Evolutionary conservation across 2,797 vertebrate species (phyloP).

Genomic region (Manis javanica): DNA sequence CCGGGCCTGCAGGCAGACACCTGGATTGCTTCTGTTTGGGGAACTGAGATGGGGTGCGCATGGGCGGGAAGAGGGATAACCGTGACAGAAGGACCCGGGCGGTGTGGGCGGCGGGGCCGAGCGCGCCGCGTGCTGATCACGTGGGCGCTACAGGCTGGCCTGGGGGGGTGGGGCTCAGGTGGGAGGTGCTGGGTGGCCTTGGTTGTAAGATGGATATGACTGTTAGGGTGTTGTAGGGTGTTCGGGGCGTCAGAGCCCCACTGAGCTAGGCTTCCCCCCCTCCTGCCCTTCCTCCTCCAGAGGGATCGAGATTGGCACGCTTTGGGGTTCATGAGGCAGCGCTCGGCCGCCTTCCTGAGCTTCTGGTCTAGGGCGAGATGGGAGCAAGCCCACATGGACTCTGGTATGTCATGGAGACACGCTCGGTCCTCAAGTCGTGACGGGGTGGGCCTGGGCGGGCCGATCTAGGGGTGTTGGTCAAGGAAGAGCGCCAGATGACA

Average conservation of each 20-base stretch:
- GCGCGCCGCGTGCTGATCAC: not conserved
- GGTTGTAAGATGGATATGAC: not conserved
- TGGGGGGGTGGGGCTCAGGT: not conserved
- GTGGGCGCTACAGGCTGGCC: not conserved
- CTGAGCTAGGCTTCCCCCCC: not conserved
- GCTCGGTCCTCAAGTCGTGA: accelerated
- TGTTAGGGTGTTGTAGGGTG: not conserved
- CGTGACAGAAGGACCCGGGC: not conserved
- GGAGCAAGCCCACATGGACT: too few relatives aligned
- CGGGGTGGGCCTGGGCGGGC: not conserved
- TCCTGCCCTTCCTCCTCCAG: not conserved
- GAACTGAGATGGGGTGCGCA: accelerated
- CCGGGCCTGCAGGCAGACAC: accelerated
- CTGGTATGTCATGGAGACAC: too few relatives aligned
- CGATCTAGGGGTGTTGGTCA: not conserved
- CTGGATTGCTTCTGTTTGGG: not conserved
- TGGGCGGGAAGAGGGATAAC: not conserved
- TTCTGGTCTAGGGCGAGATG: not conserved
- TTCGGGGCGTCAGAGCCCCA: accelerated
- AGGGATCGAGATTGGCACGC: not conserved
- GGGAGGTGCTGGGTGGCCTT: not conserved
- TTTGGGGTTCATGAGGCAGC: accelerated
- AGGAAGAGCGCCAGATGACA: not conserved
- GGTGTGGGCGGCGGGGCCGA: not conserved
- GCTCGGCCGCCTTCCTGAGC: not conserved